A percentile compares a stretch with the other conserved stretches of the same genome.
Conservation (phyloP, 2,113 vertebrate species). For the Nannospalax galili region DNA sequence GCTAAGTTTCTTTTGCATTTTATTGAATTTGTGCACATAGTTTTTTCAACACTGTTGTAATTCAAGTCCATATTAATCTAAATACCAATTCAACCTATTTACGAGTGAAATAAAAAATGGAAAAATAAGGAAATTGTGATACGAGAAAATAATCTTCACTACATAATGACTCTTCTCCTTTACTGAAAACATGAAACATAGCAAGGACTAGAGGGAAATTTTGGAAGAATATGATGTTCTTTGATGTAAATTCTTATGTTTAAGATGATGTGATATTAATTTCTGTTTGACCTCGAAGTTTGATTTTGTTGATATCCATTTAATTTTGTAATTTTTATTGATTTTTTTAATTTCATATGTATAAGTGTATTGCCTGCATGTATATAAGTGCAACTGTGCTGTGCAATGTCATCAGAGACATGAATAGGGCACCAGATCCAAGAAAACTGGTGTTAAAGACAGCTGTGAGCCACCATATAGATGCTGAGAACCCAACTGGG, state of each 20-base stretch:
- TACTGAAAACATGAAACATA: not conserved
- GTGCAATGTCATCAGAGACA: fast-evolving
- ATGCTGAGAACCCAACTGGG: not conserved
- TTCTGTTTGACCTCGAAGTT: not conserved
- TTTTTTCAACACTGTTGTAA: not conserved
- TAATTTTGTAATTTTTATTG: not conserved
- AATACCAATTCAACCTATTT: not conserved
- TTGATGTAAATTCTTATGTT: not conserved
- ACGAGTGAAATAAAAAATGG: not conserved
- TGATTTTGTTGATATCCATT: not conserved
- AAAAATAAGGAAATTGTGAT: not conserved
- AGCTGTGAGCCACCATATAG: not conserved
- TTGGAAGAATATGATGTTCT: not conserved
- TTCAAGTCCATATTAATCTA: not conserved
- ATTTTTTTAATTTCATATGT: not conserved
- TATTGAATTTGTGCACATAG: not conserved
- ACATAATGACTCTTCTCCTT: not conserved
- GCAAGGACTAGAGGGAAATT: not conserved
- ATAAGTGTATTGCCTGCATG: not conserved
- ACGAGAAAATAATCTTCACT: not conserved
- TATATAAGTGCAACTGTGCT: not conserved
- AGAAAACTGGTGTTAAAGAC: no score
- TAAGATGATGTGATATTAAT: not conserved
- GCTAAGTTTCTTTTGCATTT: not conserved
- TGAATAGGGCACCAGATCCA: fast-evolving